Base-by-base conservation (phyloP, 2,113 vertebrate genomes). In the Neodon shergylaensis region DNA sequence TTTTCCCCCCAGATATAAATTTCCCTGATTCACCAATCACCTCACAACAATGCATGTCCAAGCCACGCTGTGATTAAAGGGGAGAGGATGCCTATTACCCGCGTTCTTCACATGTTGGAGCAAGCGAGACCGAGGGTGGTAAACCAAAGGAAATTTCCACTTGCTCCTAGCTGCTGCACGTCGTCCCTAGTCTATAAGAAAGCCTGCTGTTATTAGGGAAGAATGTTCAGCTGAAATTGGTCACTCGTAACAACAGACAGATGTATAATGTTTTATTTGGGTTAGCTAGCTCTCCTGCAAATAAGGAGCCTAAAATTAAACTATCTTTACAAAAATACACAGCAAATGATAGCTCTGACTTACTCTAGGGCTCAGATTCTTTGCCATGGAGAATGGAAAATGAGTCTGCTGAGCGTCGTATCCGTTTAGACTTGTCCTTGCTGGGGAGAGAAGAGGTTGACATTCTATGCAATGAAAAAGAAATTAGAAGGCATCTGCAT, bases 301-400 rank as follows among this genome's bases (percentile, higher is more conserved):
- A 95, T 89, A 92, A 93, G 95, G 90, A 89, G 61, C 76, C 92
- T 96, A 95, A 95, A 94, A 97, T 96, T 82, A 95, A 96, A 96
- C 95, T 66, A 90, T 88, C 94, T 97, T 92, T 39, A 90, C 44
- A 39, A 97, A 91, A 82, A 86, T 92, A 96, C 83, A 70, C 72
- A n/a, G 95, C 73, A 86, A 96, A 84, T 88, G 97, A 96, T 70
- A 88, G 92, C 95, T 95, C 84, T 97, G 90, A 77, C 92, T 96
- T 92, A 44, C 94, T 93, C 92, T 96, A 95, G 95, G n/a, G 90
- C 90, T 94, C 73, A 11, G 2, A 86, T 97, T 90, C 95, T 79
- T 96, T 98, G 97, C 97, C 90, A 95, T 92, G 96, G 95, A 97
- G 98, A 98, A 95, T 88, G 84, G 97, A 97, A 98, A 98, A 88